Percentiles rank a stretch among this genome's conserved stretches.
These are phyloP conservation scores for Hydraecia micacea DNA, from an alignment of 2,888 invertebrate species.

Conservation along the genomic window DNA sequence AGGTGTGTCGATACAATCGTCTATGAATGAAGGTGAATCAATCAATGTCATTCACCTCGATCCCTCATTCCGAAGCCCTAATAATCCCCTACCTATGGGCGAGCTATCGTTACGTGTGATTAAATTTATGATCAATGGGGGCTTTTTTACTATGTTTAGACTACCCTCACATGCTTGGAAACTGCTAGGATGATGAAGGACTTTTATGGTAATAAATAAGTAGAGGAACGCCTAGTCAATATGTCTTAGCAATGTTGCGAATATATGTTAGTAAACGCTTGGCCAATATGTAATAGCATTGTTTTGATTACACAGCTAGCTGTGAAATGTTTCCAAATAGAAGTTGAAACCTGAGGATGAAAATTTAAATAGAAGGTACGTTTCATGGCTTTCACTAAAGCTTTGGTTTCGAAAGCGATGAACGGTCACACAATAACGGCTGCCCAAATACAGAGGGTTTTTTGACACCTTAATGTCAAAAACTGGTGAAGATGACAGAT, in stretches of 20 bases:
- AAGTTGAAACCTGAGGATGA: no score
- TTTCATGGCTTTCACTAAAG: background rate
- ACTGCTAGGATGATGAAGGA: slow-evolving; percentile 10
- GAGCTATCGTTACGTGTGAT: slow-evolving; percentile 68
- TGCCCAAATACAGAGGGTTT: background rate
- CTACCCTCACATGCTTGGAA: slow-evolving; percentile 10
- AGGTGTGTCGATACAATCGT: slow-evolving; percentile 67
- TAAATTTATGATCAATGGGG: slow-evolving; percentile 67
- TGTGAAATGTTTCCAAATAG: background rate
- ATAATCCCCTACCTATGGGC: slow-evolving; percentile 66
- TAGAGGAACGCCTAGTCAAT: slow-evolving; percentile 29
- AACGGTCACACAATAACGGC: background rate
- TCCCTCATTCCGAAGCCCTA: slow-evolving; percentile 71
- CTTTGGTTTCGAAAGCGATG: background rate
- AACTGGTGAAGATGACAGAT: background rate
- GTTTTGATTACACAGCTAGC: background rate
- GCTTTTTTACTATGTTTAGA: slow-evolving; percentile 50
- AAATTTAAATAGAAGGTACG: background rate
- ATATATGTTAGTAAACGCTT: slow-evolving; percentile 27
- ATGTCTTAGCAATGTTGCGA: slow-evolving; percentile 28
- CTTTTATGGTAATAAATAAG: slow-evolving; percentile 1
- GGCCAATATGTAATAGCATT: slow-evolving; percentile 21
- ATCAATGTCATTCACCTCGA: slow-evolving; percentile 78
- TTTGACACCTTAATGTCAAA: background rate
- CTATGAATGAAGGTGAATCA: slow-evolving; percentile 76